Base-by-base conservation (phyloP, 2,888 invertebrate species). In the Drosophila ezoana region DNA sequence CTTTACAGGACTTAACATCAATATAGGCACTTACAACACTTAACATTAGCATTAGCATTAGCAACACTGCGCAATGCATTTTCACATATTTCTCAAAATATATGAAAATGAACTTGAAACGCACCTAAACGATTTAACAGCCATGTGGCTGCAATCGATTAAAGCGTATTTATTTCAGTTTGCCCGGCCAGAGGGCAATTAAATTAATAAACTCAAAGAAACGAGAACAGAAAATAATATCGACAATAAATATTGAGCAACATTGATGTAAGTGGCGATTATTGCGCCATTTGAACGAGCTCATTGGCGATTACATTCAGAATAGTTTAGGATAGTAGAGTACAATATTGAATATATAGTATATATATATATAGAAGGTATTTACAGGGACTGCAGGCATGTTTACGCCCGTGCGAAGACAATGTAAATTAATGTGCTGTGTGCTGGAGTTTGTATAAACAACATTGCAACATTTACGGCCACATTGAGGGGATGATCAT, bases 391-490 rank as follows among this genome's bases (percentile, higher is more conserved):
- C 32, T 69, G 76, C 48, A 72, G 40, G 64, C 56, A 64, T 68
- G 57, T 60, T 72, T 76, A 65, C 87, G 82, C 81, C 81, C 84
- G 73, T 74, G 74, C 56, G 57, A 76, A 83, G 78, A 76, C 80
- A 87, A 84, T 68, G 85, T 87, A 87, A 87, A 83, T 82, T 82
- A 87, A 87, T 76, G 63, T 74, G 64, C 53, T 60, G 66, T 57
- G 69, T 60, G 70, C 64, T 71, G 66, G 61, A 77, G 82, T 85
- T 87, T 82, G 76, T 80, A 75, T 82, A 85, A 85, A 85, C 68
- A 87, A 79, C 60, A 81, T 70, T 78, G 66, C 75, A 75, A 76
- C 75, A 75, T 72, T 67, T 41, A 33, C 37, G 58, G 47, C 28
- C 28, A 8, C 28, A 28, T 28, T 66, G 63, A 43, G 41, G 48